Conservation (phyloP, 2,888 invertebrate genomes). For the Muschampia plurimacula region DNA sequence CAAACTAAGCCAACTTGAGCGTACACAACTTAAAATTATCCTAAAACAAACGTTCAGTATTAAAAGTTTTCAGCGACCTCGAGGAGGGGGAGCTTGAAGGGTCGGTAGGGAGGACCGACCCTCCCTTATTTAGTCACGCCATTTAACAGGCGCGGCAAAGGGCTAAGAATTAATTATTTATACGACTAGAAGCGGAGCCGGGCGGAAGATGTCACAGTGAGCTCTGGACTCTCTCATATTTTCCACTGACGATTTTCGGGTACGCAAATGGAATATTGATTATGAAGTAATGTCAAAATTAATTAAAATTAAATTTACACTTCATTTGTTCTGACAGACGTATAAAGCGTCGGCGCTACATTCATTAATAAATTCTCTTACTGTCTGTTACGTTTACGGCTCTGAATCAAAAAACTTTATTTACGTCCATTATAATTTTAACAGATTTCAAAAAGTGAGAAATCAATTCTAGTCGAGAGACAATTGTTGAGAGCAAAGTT, state of each 20-base stretch:
- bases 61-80: slow-evolving; percentile 65
- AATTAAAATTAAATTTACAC: slow-evolving; percentile 17
- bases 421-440: too few relatives aligned
- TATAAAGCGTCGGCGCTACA: not conserved
- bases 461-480: too few relatives aligned
- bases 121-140: slow-evolving; percentile 81
- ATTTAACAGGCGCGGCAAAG: slow-evolving; percentile 79
- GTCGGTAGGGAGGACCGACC: slow-evolving; percentile 51
- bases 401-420: too few relatives aligned
- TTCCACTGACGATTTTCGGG: slow-evolving; percentile 46
- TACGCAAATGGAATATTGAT: slow-evolving; percentile 43
- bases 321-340: not conserved
- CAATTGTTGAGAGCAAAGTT: too few relatives aligned
- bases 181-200: slow-evolving; percentile 54
- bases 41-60: slow-evolving; percentile 68
- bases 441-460: too few relatives aligned
- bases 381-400: too few relatives aligned
- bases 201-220: slow-evolving; percentile 55
- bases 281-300: slow-evolving; percentile 13
- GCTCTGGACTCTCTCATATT: slow-evolving; percentile 53
- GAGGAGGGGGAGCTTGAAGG: slow-evolving; percentile 49
- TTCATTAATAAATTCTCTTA: slow-evolving; percentile 6
- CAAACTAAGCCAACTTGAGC: slow-evolving; percentile 38
- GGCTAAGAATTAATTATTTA: slow-evolving; percentile 77
- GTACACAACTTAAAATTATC: slow-evolving; percentile 59